Evolutionary conservation across 2,888 invertebrate genomes (phyloP), one percentile per base, ranked within the genome.

Genomic region (Scaptomyza caliginosa): DNA sequence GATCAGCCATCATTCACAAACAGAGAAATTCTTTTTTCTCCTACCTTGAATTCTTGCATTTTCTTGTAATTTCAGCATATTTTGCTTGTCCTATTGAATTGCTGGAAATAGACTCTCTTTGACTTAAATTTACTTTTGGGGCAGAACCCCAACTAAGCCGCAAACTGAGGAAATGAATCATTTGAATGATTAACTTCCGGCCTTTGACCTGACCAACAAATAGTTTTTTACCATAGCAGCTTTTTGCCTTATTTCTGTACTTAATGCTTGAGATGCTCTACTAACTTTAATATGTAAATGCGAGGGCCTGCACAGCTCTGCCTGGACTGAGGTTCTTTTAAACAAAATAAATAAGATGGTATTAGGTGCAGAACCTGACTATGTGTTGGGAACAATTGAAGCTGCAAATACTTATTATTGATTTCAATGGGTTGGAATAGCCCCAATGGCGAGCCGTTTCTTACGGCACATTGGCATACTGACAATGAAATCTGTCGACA

Each of bases 101-200:
- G 51, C 59, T 28, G 46, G 52, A 56, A 19, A 19, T 13, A 48
- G 50, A 48, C 34, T 57, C 43, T 45, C 34, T 66, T 64, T 36
- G 49, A 50, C 21, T 40, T 24, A 57, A 66, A 60, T 59, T 67
- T 23, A 42, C 40, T 56, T 69, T 67, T 57, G 43, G 40, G 38
- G 48, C 21, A 24, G 34, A n/a, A n/a, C 19, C 23, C 45, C n/a
- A 30, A 32, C 46, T 46, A 55, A 39, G 63, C 73, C 70, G 43
- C 69, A 70, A 84, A 79, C 78, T 69, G 78, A 76, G 84, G 85
- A 84, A 84, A 82, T 81, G 72, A 73, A 77, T 77, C 75, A 71
- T 74, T 86, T 85, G 66, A 84, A 79, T 79, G 77, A 74, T 79
- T 86, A 63, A 75, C 72, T 75, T 84, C 87, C 82, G 79, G 77